Percentiles rank a stretch among this genome's conserved stretches.
These are phyloP conservation scores for Hydrolagus colliei DNA, from an alignment of 2,797 vertebrate genomes.

Conservation along the genomic window DNA sequence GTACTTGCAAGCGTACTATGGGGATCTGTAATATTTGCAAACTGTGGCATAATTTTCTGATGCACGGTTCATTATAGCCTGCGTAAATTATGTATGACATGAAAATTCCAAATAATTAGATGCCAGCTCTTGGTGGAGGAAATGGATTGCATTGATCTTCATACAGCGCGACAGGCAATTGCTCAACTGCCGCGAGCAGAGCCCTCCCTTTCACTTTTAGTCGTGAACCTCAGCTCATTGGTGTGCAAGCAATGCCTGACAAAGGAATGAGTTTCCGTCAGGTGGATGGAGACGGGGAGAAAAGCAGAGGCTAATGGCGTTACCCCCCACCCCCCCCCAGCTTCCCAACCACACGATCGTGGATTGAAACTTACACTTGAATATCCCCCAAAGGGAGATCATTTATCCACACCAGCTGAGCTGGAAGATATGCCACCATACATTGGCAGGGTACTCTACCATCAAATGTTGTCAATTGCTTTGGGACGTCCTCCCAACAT, in stretches of 20 bases:
- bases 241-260: neutral
- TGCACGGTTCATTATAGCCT: constrained; percentile 37
- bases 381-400: neutral
- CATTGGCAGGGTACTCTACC: neutral
- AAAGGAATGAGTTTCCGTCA: no score
- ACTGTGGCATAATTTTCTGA: constrained; percentile 34
- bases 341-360: neutral
- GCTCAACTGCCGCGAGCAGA: constrained; percentile 41
- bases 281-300: neutral
- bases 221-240: neutral
- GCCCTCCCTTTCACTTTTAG: constrained; percentile 29
- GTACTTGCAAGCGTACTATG: neutral
- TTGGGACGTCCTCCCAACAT: no score
- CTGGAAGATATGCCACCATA: neutral
- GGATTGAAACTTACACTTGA: neutral
- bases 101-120: constrained; percentile 60
- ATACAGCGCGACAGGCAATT: constrained; percentile 53
- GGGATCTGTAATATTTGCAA: neutral
- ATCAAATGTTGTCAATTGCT: neutral
- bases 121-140: constrained; percentile 53
- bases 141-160: constrained; percentile 58
- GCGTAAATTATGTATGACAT: constrained; percentile 48
- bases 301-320: neutral
- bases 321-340: neutral
- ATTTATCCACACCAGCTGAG: neutral